These are phyloP conservation scores for Epinotia ramella DNA, from an alignment of 2,888 invertebrate species.

Conservation along the genomic window DNA sequence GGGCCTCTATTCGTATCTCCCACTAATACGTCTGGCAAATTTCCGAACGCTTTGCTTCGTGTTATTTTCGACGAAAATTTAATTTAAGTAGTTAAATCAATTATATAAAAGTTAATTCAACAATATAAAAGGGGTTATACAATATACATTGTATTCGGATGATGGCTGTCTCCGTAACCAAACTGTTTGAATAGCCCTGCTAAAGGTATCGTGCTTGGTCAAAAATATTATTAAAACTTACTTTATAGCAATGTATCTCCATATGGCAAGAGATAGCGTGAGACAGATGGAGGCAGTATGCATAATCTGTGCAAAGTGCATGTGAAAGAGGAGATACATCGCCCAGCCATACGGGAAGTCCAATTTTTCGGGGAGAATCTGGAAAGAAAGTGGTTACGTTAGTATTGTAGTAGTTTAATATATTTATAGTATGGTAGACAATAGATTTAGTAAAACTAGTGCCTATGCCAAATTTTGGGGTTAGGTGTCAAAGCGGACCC, in stretches of 20 bases:
- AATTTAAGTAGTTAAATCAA: too few relatives aligned
- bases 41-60: too few relatives aligned
- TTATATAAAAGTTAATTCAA: too few relatives aligned
- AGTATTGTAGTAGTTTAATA: neutral
- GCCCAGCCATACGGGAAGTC: slow-evolving; percentile 87
- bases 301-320: slow-evolving; percentile 91
- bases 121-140: too few relatives aligned
- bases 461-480: too few relatives aligned
- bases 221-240: slow-evolving; percentile 73
- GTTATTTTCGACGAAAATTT: too few relatives aligned
- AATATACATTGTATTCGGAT: too few relatives aligned
- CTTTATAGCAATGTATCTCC: slow-evolving; percentile 94
- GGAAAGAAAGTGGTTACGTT: slow-evolving; percentile 44
- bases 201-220: neutral
- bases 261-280: slow-evolving; percentile 92
- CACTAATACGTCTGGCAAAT: too few relatives aligned
- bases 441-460: too few relatives aligned
- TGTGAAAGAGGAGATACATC: slow-evolving; percentile 90
- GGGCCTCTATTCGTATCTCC: too few relatives aligned
- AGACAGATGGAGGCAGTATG: slow-evolving; percentile 94
- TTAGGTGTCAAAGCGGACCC: too few relatives aligned
- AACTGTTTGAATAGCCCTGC: too few relatives aligned
- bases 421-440: neutral
- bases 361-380: slow-evolving; percentile 76
- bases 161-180: neutral